Evolutionary conservation across 2,113 vertebrate genomes (phyloP).

Genomic region (Xenopus laevis): DNA sequence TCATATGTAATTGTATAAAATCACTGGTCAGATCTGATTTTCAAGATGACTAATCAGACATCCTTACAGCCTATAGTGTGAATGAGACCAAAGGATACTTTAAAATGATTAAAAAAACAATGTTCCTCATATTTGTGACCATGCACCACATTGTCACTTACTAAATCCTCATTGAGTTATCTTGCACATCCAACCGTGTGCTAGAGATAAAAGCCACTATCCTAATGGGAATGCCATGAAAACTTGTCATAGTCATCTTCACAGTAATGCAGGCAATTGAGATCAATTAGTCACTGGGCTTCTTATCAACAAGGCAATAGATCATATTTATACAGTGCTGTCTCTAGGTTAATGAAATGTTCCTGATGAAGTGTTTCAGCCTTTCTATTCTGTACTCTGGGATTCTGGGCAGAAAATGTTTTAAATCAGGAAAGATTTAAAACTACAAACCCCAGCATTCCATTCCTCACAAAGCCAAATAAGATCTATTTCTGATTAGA

Average conservation of each 20-base stretch:
- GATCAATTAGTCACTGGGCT: constrained; percentile 26
- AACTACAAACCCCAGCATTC: constrained; percentile 4
- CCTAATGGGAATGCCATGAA: background rate
- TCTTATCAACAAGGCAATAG: constrained; percentile 25
- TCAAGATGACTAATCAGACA: too few species aligned
- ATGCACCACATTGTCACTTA: background rate
- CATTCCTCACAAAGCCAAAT: background rate
- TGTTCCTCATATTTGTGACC: background rate
- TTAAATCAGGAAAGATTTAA: constrained; percentile 10
- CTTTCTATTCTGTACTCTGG: constrained; percentile 30
- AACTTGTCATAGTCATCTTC: constrained; percentile 5
- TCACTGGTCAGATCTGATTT: too few species aligned
- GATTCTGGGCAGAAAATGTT: constrained; percentile 8
- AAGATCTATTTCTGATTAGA: background rate
- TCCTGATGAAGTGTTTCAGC: constrained; percentile 35
- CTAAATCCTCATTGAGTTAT: background rate
- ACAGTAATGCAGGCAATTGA: constrained; percentile 26
- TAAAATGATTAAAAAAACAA: background rate
- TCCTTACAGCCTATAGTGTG: too few species aligned
- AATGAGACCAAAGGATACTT: too few species aligned
- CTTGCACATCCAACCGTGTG: background rate
- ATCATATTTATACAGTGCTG: constrained; percentile 40
- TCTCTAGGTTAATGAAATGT: constrained; percentile 33
- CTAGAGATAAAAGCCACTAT: background rate
- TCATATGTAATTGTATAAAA: too few species aligned